Base-by-base conservation (phyloP, 2,113 vertebrate genomes). In the Lepus europaeus region DNA sequence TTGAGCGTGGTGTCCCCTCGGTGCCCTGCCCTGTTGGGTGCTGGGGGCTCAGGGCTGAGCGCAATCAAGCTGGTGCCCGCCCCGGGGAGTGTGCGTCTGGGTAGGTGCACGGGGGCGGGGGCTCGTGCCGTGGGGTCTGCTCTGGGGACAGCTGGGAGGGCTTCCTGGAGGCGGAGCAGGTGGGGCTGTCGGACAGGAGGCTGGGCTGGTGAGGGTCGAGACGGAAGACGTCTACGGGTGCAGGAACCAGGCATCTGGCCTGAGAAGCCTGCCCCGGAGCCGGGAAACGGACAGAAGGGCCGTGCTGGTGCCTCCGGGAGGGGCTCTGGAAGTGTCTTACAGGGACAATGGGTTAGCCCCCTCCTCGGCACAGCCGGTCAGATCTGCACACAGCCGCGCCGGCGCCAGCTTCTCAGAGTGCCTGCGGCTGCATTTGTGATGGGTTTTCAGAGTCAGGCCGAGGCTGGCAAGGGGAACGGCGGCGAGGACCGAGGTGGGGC, bases 321-420 rank as follows among this genome's bases (percentile, higher is more conserved):
- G 73, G 59, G 83, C 95, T 45, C 90, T 85, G 92, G 74, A 94
- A 93, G 87, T 69, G 89, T 89, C 76, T 89, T 94, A 91, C 81
- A 80, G 78, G 82, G 74, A 74, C 81, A 81, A 1, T 96, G 93
- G 93, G 94, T 97, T 51, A 93, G 69, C 90, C 45, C 20, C 0
- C 92, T 56, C 74, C 84, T 9, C 49, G 16, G 94, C 45, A 22
- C 49, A 0, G 31, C 63, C 68, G 53, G 90, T 33, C 93, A 5
- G 76, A 89, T 31, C n/a, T 64, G 51, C 79, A 72, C 0, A 68
- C 56, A 51, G 89, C 68, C 0, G 22, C 10, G 2, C 83, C 82
- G 6, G 39, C 36, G 1, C 10, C 66, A 79, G 80, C 33, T 66
- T 72, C 9, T 39, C 0, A 25, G 68, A 20, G 16, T 31, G 33